Evolutionary conservation across 2,113 vertebrate species (phyloP), one percentile per base, ranked within the genome.

Genomic region (Sardina pilchardus): DNA sequence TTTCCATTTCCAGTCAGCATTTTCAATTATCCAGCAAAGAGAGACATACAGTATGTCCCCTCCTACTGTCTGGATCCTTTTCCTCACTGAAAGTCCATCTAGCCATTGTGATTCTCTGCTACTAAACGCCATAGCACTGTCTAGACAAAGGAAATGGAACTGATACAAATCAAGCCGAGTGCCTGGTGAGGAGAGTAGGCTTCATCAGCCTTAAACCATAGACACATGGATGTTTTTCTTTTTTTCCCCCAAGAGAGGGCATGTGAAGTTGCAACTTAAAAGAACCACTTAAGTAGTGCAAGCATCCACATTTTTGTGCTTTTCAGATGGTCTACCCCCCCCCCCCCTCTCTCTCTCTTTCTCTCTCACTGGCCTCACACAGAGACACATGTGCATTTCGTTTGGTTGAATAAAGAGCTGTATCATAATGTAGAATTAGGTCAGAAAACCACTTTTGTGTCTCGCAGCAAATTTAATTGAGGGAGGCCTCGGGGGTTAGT

Each of bases 341-440:
- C 14, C 30, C 26, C 71, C 63, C 63, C 14, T 1, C 63, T 26
- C 82, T 82, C 44, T 78, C 84, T 87, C 45, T 75, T 14, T 1
- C 63, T 26, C 82, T 82, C 44, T 78, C 84, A 86, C 45, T 75
- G 44, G 84, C 84, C 85, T 85, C 89, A 84, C 86, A 91, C 86
- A 90, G 85, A 82, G 71, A 87, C 82, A 90, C 90, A 94, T 91
- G 82, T 93, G 91, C 88, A 34, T 90, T 90, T 93, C 86, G 92
- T 93, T 95, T 94, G 88, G 82, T 30, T 85, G 83, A 84, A 86
- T 88, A 85, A 71, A 83, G 89, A 87, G 87, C 87, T 87, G 85
- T 90, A 92, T 93, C 71, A 90, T 90, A 91, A 94, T 90, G 88
- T 85, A 50, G 90, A 89, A 93, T 92, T 89, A 91, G 91, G 90